Percentiles rank a stretch among this genome's conserved stretches.
Conservation (phyloP, 1,140 invertebrate species). For the Arion vulgaris region DNA sequence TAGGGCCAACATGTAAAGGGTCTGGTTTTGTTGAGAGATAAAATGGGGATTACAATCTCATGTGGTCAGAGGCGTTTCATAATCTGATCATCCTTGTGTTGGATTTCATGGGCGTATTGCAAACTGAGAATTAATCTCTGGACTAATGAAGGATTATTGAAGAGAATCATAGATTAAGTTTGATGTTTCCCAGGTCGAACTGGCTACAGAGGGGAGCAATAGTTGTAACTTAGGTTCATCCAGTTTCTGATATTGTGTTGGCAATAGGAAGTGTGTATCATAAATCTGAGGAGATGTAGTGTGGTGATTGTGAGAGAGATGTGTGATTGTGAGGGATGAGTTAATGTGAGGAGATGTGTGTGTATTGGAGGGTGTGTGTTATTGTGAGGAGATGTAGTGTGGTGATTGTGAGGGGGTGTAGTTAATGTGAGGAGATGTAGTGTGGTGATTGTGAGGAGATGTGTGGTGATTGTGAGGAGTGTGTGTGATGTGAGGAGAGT, state of each 20-base stretch:
- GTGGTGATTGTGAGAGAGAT: no score
- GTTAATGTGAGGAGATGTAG: no score
- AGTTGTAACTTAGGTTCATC: not conserved
- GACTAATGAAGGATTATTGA: slow-evolving; percentile 4
- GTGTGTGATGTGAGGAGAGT: no score
- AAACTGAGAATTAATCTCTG: not conserved
- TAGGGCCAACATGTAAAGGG: not conserved
- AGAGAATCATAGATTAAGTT: not conserved
- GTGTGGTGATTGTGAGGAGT: no score
- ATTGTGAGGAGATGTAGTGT: no score
- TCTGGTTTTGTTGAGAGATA: not conserved
- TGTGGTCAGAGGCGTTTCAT: not conserved
- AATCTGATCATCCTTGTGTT: not conserved
- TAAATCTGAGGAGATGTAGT: no score
- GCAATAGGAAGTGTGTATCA: no score
- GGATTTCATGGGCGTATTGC: not conserved
- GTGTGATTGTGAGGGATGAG: no score
- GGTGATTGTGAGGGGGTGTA: no score
- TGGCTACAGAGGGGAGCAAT: not conserved
- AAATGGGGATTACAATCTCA: not conserved
- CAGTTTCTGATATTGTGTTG: not conserved
- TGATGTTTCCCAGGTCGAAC: not conserved
- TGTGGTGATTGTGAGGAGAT: no score
- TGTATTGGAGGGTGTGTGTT: no score
- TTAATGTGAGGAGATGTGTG: no score